Conservation (phyloP, 2,888 invertebrate genomes). For the Papilio protenor region DNA sequence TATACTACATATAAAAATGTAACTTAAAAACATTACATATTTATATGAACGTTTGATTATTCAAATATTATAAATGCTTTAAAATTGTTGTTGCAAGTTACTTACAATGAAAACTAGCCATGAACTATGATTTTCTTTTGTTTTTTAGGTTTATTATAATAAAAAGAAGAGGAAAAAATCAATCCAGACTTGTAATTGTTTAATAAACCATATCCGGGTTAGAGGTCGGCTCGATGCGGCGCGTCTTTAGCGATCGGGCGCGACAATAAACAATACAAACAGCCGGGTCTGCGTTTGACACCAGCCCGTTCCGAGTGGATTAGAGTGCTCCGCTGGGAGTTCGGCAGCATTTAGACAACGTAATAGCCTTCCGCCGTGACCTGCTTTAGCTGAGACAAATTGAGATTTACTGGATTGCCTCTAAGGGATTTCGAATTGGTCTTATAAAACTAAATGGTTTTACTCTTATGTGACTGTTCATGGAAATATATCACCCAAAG, state of each 20-base stretch:
- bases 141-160: background rate
- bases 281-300: slow-evolving; percentile 83
- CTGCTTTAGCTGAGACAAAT: slow-evolving; percentile 84
- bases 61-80: background rate
- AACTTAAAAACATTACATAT: no score
- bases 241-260: slow-evolving; percentile 75
- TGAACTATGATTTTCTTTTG: background rate
- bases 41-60: background rate
- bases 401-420: slow-evolving; percentile 82
- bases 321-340: slow-evolving; percentile 81
- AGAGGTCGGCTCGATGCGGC: slow-evolving; percentile 64
- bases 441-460: slow-evolving; percentile 78
- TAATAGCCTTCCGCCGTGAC: slow-evolving; percentile 83
- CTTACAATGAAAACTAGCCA: background rate
- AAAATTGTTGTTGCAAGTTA: no score
- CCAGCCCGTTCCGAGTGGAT: slow-evolving; percentile 82
- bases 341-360: slow-evolving; percentile 83
- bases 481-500: slow-evolving; percentile 53
- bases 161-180: background rate
- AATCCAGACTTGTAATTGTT: slow-evolving; percentile 1
- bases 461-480: slow-evolving; percentile 71
- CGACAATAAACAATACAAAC: slow-evolving; percentile 85
- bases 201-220: slow-evolving; percentile 50
- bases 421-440: slow-evolving; percentile 71
- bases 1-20: no score